phyloP scores from a whole-genome alignment of 1,140 invertebrate species.

The Alviniconcha marisindica region DNA sequence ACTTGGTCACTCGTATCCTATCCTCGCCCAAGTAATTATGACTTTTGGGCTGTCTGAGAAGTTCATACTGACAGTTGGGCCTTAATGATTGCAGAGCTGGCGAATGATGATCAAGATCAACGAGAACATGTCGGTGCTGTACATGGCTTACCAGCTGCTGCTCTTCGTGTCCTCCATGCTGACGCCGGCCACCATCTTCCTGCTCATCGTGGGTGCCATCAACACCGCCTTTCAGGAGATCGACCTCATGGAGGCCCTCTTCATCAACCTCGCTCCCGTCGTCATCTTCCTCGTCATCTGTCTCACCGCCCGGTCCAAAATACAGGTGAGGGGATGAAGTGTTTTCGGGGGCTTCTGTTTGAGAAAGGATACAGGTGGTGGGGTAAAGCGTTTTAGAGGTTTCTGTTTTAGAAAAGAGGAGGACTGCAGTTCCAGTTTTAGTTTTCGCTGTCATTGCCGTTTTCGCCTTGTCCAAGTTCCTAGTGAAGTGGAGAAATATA shows the following conservation, averaged over 20 bases:
- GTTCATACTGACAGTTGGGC: too few relatives aligned
- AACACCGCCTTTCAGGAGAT: slow-evolving; percentile 78
- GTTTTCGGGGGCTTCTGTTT: too few relatives aligned
- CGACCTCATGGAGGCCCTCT: slow-evolving; percentile 76
- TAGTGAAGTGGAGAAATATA: too few relatives aligned
- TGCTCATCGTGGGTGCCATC: slow-evolving; percentile 82
- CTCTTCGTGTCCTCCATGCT: slow-evolving; percentile 80
- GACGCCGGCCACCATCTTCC: slow-evolving; percentile 82
- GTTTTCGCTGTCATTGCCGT: too few relatives aligned
- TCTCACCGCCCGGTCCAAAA: slow-evolving; percentile 75
- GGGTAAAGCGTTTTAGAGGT: too few relatives aligned
- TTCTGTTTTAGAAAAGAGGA: too few relatives aligned
- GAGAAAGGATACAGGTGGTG: too few relatives aligned
- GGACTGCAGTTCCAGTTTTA: too few relatives aligned
- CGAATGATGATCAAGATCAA: slow-evolving; percentile 63
- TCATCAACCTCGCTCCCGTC: slow-evolving; percentile 78
- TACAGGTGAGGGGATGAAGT: slow-evolving; percentile 77
- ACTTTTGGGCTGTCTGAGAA: too few relatives aligned
- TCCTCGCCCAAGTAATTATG: too few relatives aligned
- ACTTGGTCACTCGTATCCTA: too few relatives aligned
- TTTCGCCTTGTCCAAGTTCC: too few relatives aligned
- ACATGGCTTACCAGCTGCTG: slow-evolving; percentile 69
- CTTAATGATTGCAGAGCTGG: slow-evolving; percentile 56
- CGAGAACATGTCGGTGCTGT: slow-evolving; percentile 70
- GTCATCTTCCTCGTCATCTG: slow-evolving; percentile 78